Percentiles rank a stretch among this genome's conserved stretches.
These are phyloP conservation scores for Hapalemur alaotrensis DNA, from an alignment of 2,797 vertebrate genomes.

Conservation along the genomic window DNA sequence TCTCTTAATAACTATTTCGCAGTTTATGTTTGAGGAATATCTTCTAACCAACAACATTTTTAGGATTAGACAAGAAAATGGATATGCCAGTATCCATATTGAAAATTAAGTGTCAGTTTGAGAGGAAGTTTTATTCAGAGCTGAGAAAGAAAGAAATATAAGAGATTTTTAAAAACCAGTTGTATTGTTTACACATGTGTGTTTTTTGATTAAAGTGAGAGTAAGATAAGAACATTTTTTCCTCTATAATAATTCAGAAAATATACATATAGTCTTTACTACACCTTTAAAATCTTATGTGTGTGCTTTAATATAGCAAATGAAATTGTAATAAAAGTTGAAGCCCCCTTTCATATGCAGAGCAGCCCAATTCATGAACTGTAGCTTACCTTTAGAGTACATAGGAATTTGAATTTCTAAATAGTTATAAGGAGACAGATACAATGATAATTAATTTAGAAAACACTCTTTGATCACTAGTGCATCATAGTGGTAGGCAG, in stretches of 20 bases:
- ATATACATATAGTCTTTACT: neutral
- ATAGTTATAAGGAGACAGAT: neutral
- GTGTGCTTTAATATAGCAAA: neutral
- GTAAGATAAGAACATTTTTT: constrained; percentile 5
- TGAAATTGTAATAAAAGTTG: constrained; percentile 17
- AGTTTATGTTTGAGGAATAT: constrained; percentile 19
- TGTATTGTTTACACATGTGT: neutral
- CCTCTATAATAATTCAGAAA: constrained; percentile 27
- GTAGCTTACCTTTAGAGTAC: neutral
- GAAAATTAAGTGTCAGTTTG: constrained; percentile 14
- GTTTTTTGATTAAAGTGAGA: neutral
- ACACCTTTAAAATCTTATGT: neutral
- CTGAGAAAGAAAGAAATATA: neutral
- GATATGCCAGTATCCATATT: neutral
- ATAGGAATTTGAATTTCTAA: constrained; percentile 30
- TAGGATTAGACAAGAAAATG: constrained; percentile 27
- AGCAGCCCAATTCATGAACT: neutral
- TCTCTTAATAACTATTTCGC: constrained; percentile 2
- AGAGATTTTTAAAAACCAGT: neutral
- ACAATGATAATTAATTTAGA: neutral
- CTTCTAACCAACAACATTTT: neutral
- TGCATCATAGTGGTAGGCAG: neutral
- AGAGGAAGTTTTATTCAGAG: constrained; percentile 47
- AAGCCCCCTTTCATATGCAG: neutral
- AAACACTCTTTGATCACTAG: neutral